A percentile compares a stretch with the other conserved stretches of the same genome.
phyloP scores from a whole-genome alignment of 2,797 vertebrate species.

The Rachycentron canadum region DNA sequence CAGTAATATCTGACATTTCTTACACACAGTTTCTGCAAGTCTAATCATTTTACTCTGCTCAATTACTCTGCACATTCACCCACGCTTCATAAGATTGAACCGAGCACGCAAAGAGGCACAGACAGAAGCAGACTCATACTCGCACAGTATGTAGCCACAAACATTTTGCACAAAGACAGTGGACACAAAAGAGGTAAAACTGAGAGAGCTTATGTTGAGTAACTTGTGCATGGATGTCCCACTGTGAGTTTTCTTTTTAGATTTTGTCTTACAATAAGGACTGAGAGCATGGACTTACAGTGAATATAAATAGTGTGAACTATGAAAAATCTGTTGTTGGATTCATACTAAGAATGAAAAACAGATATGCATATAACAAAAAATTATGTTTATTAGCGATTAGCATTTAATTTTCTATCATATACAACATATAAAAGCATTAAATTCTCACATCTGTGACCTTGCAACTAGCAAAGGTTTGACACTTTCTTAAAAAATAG shows the following conservation, averaged over 20 bases:
- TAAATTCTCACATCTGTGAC: no score
- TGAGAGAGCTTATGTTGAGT: conserved; percentile 25
- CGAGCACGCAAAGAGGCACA: conserved; percentile 64
- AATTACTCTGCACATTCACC: conserved; percentile 63
- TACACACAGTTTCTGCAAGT: conserved; percentile 56
- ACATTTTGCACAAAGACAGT: conserved; percentile 55
- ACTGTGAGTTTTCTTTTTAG: conserved; percentile 52
- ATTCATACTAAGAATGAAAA: background rate
- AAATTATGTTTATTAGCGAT: background rate
- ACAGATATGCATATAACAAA: background rate
- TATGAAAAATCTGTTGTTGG: background rate
- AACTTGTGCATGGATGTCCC: conserved; percentile 34
- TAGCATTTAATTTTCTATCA: no score
- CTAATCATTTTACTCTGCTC: conserved; percentile 65
- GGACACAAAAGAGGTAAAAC: conserved; percentile 17
- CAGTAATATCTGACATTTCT: conserved; percentile 30
- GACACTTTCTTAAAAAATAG: no score
- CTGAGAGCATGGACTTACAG: conserved; percentile 2
- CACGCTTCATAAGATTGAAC: conserved; percentile 32
- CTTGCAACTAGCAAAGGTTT: no score
- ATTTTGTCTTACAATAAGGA: conserved; percentile 26
- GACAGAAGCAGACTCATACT: conserved; percentile 30
- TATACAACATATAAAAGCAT: no score
- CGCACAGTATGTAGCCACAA: conserved; percentile 35
- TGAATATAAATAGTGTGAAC: conserved; percentile 4